Evolutionary conservation across 2,797 vertebrate genomes (phyloP), one percentile per base, ranked within the genome.

Genomic region (Synanceia verrucosa): DNA sequence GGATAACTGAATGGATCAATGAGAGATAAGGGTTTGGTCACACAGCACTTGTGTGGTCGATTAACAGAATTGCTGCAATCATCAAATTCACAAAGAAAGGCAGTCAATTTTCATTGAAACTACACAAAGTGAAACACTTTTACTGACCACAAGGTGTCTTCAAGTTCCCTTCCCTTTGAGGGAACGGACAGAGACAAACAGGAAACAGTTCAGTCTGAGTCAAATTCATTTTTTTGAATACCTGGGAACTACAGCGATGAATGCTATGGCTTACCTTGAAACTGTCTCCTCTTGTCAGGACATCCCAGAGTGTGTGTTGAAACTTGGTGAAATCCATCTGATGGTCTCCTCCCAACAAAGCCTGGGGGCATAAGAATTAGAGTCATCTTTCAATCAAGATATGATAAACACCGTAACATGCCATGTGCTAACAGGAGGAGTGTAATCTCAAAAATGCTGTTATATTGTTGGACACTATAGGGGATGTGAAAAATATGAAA

Each of bases 301-400:
- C 33, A 43, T 87, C 84, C 89, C 90, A 92, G 41, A 91, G 87
- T 3, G 84, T 88, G 78, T 86, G 65, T 26, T 65, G 86, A 76
- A 93, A 93, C 66, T 43, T 74, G 60, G 69, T 34, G 24, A 92
- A 64, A 70, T 91, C 86, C 68, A 89, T 86, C 69, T 68, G 85
- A 60, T 13, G 76, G 51, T 43, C 66, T 67, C 87, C 89, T 41
- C 84, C 92, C 51, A 92, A 65, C 85, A 93, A 78, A 74, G 85
- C 84, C 91, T 93, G 83, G 18, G 50, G 60, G 36, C 23, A 26
- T 6, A 23, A 59, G 28, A 70, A 14, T 5, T 44, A 31, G 1
- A 67, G 28, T 60, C 9, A 26, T n/a, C 46, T 16, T 43, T 51
- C 26, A 29, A 63, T 57, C 12, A 57, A 66, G n/a, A n/a, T n/a